Evolutionary conservation across 2,113 vertebrate genomes (phyloP).

Genomic region (Percina caprodes): DNA sequence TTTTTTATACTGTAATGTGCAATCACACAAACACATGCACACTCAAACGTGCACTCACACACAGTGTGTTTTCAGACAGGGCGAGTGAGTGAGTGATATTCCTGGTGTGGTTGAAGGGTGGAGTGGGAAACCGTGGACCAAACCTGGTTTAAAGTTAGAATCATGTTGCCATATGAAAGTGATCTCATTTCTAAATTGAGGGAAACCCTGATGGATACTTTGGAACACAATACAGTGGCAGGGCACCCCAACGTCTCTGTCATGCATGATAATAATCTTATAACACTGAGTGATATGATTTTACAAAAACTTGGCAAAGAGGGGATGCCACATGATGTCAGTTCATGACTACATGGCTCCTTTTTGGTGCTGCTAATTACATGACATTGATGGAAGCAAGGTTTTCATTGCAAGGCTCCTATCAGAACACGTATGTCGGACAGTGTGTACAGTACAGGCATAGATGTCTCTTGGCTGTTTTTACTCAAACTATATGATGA

Average conservation of each 20-base stretch:
- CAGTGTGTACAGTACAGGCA: background rate
- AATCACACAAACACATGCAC: constrained; percentile 60
- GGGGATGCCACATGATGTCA: constrained; percentile 56
- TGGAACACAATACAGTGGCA: constrained; percentile 61
- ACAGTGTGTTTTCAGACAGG: constrained; percentile 56
- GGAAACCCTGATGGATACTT: constrained; percentile 71
- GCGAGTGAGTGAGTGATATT: constrained; percentile 71
- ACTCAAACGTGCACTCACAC: constrained; percentile 17
- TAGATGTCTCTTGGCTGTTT: constrained; percentile 49
- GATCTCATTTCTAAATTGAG: constrained; percentile 77
- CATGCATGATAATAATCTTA: constrained; percentile 66
- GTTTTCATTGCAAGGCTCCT: constrained; percentile 25
- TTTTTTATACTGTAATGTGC: constrained; percentile 54
- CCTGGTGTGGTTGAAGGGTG: constrained; percentile 77
- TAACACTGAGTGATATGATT: constrained; percentile 58
- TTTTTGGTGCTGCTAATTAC: constrained; percentile 47
- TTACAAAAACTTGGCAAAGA: constrained; percentile 51
- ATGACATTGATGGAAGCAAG: constrained; percentile 43
- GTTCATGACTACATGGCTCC: constrained; percentile 33
- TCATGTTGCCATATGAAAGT: constrained; percentile 74
- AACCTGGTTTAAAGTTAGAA: constrained; percentile 81
- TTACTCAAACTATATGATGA: constrained; percentile 58
- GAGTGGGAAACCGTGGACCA: constrained; percentile 74
- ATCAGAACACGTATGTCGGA: constrained; percentile 29
- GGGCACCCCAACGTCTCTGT: constrained; percentile 51